Evolutionary conservation across 2,113 vertebrate genomes (phyloP).

Genomic region (Peromyscus californicus): DNA sequence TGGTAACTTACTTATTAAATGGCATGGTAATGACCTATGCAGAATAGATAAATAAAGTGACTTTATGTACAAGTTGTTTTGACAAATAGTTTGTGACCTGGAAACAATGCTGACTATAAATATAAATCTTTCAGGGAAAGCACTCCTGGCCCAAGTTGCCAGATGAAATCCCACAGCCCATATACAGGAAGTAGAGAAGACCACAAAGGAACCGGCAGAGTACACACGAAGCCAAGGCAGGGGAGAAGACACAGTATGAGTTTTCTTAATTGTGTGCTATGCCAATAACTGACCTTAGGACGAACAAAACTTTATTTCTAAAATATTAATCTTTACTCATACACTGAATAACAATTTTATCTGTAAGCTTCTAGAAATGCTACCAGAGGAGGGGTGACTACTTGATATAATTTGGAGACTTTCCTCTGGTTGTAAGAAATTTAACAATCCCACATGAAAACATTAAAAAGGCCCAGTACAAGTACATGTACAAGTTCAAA

Average conservation of each 20-base stretch:
- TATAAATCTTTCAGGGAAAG: background rate
- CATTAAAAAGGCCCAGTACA: background rate
- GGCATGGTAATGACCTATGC: background rate
- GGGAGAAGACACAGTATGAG: background rate
- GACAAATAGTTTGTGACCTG: background rate
- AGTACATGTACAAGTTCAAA: background rate
- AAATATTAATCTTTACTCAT: background rate
- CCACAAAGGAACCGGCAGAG: background rate
- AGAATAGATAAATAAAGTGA: background rate
- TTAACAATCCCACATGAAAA: background rate
- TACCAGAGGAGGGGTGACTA: background rate
- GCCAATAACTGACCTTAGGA: background rate
- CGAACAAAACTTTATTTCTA: slow-evolving; percentile 6
- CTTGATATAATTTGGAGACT: background rate
- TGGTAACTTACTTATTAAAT: background rate
- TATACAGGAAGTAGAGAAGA: background rate
- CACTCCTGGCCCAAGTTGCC: background rate
- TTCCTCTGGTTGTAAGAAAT: background rate
- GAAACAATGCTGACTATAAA: background rate
- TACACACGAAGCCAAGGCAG: background rate
- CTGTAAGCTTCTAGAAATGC: background rate
- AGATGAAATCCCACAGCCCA: background rate
- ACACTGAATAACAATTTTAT: background rate
- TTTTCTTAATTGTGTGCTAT: background rate
- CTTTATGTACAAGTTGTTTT: background rate